Percentiles rank a stretch among this genome's conserved stretches.
Conservation (phyloP, 2,797 vertebrate species). For the Parambassis ranga region DNA sequence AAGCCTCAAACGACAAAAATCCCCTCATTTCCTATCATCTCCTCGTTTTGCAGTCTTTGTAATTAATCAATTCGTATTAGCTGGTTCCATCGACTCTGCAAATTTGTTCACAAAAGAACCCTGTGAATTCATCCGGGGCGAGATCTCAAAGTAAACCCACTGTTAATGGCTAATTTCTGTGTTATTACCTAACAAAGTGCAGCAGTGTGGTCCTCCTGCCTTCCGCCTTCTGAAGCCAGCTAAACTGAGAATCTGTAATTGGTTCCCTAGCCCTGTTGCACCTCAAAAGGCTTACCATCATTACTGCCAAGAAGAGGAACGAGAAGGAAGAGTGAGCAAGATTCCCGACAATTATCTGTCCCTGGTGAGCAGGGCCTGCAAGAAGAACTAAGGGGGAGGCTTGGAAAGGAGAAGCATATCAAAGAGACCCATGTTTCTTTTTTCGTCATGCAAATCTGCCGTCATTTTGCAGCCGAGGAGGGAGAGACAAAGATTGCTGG, state of each 20-base stretch:
- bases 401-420: conserved; percentile 52
- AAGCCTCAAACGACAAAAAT: conserved; percentile 35
- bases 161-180: conserved; percentile 39
- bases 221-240: conserved; percentile 29
- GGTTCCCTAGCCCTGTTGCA: conserved; percentile 61
- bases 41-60: conserved; percentile 20
- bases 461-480: conserved; percentile 31
- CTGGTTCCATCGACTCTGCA: conserved; percentile 17
- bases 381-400: conserved; percentile 44
- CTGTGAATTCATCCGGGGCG: conserved; percentile 12
- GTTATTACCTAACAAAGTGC: conserved; percentile 46
- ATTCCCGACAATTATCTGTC: conserved; percentile 70
- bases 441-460: conserved; percentile 56
- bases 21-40: conserved; percentile 25
- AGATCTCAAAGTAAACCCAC: conserved; percentile 30
- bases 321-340: conserved; percentile 41
- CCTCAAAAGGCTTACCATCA: conserved; percentile 69
- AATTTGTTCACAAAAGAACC: conserved; percentile 32
- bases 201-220: conserved; percentile 38
- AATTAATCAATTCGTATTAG: conserved; percentile 43
- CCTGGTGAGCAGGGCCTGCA: conserved; percentile 41
- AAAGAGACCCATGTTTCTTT: conserved; percentile 52
- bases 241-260: conserved; percentile 62
- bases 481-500: conserved; percentile 1
- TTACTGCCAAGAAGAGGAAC: conserved; percentile 55